A percentile compares a stretch with the other conserved stretches of the same genome.
Evolutionary conservation across 1,140 invertebrate species (phyloP).

Genomic region (Drosophila carrolli): DNA sequence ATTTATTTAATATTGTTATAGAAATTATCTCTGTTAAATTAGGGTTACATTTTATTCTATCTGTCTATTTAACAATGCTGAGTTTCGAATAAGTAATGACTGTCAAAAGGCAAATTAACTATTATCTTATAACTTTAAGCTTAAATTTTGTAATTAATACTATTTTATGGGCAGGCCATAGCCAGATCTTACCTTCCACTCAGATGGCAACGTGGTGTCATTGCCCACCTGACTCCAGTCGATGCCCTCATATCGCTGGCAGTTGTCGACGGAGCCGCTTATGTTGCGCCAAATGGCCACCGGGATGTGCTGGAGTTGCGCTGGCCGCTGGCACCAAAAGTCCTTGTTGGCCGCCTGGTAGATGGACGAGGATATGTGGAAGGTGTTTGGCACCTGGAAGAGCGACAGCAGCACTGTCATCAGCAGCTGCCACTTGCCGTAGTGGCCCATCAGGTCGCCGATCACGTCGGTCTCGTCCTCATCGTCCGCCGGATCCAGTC

Average conservation of each 20-base stretch:
- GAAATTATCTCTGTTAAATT: too few species aligned
- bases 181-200: slow-evolving; percentile 47
- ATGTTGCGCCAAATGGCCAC: slow-evolving; percentile 87
- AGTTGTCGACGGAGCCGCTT: slow-evolving; percentile 86
- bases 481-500: slow-evolving; percentile 61
- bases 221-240: slow-evolving; percentile 69
- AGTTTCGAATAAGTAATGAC: too few species aligned
- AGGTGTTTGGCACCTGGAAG: slow-evolving; percentile 91
- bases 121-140: too few species aligned
- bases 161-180: too few species aligned
- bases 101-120: too few species aligned
- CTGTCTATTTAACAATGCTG: too few species aligned
- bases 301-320: slow-evolving; percentile 85
- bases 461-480: slow-evolving; percentile 88
- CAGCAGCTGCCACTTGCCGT: slow-evolving; percentile 90
- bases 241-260: slow-evolving; percentile 79
- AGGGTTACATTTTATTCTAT: too few species aligned
- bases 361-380: slow-evolving; percentile 90
- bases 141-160: too few species aligned
- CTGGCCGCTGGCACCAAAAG: slow-evolving; percentile 88
- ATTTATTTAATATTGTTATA: too few species aligned
- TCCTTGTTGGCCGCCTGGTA: slow-evolving; percentile 87
- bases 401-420: slow-evolving; percentile 89
- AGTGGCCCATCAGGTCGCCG: slow-evolving; percentile 89
- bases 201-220: slow-evolving; percentile 28